Conservation (phyloP, 2,888 invertebrate species). For the Mechanitis mazaeus region DNA sequence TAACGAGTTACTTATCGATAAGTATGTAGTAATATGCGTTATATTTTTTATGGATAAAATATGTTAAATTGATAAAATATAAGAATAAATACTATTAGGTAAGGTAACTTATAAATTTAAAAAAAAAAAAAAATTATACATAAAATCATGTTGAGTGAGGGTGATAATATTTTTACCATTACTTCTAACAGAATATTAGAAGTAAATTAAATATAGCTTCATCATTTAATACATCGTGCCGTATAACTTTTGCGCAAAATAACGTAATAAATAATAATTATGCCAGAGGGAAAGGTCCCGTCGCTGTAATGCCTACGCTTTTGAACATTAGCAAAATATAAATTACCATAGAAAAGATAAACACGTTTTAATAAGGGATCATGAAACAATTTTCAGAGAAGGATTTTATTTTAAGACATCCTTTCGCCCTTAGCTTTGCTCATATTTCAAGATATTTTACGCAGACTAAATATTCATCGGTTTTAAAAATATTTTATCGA, state of each 20-base stretch:
- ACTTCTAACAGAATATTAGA: no score
- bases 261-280: slow-evolving; percentile 69
- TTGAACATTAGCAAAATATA: slow-evolving; percentile 67
- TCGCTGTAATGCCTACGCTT: slow-evolving; percentile 59
- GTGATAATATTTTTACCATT: no score
- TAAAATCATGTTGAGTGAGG: no score
- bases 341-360: slow-evolving; percentile 69
- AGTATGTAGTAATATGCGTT: slow-evolving; percentile 15
- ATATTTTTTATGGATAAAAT: no score
- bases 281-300: slow-evolving; percentile 46
- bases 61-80: no score
- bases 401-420: slow-evolving; percentile 4
- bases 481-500: no score
- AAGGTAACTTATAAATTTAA: no score
- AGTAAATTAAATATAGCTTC: neutral
- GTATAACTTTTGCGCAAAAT: slow-evolving; percentile 40
- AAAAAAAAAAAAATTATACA: no score
- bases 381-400: slow-evolving; percentile 31
- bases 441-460: neutral
- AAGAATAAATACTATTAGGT: no score
- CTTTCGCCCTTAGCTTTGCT: slow-evolving; percentile 1
- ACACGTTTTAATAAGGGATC: slow-evolving; percentile 62
- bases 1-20: slow-evolving; percentile 32
- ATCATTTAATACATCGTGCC: slow-evolving; percentile 25
- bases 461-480: no score